These are phyloP conservation scores for Drepana falcataria DNA, from an alignment of 2,888 invertebrate species.

Conservation along the genomic window DNA sequence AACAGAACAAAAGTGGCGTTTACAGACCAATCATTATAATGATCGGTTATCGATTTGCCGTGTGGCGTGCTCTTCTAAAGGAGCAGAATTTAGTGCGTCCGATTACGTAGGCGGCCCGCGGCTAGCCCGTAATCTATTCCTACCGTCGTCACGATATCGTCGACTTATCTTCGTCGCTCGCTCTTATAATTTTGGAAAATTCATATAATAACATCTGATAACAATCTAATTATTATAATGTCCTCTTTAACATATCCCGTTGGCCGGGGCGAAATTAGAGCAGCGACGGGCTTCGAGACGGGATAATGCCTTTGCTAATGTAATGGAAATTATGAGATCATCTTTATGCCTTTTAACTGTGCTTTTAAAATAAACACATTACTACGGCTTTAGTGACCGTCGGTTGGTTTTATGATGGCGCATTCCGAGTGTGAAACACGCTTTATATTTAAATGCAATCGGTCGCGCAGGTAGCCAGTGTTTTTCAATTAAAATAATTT, in stretches of 20 bases:
- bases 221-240: constrained; percentile 78
- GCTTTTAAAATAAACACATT: constrained; percentile 73
- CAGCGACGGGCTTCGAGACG: constrained; percentile 51
- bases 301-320: constrained; percentile 68
- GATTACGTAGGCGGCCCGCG: constrained; percentile 57
- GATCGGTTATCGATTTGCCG: constrained; percentile 74
- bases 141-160: constrained; percentile 71
- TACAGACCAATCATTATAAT: constrained; percentile 75
- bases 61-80: constrained; percentile 69
- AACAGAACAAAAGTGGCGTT: constrained; percentile 61
- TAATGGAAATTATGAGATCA: constrained; percentile 69
- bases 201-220: constrained; percentile 77
- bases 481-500: constrained; percentile 39
- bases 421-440: constrained; percentile 28
- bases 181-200: constrained; percentile 74
- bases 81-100: constrained; percentile 66
- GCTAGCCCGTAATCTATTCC: constrained; percentile 70
- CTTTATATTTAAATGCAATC: constrained; percentile 34
- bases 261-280: constrained; percentile 61
- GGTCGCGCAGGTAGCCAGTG: constrained; percentile 28
- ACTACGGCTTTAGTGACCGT: constrained; percentile 32
- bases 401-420: constrained; percentile 30
- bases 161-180: constrained; percentile 66
- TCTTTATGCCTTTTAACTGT: constrained; percentile 62
- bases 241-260: constrained; percentile 76